phyloP scores from a whole-genome alignment of 2,797 vertebrate genomes.

The Sebastes baramenuke region DNA sequence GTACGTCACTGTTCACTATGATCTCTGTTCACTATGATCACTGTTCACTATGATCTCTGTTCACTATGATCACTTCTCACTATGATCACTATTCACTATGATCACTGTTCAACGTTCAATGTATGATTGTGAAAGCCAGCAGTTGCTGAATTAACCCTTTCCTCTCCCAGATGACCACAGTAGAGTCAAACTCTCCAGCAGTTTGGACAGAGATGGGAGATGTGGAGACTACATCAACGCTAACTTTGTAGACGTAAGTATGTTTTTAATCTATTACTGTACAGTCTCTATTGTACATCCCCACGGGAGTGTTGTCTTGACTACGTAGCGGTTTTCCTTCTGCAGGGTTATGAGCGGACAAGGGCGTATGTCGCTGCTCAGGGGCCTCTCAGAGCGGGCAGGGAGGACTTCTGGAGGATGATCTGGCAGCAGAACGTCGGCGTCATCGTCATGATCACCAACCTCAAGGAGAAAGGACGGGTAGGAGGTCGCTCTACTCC shows the following conservation, averaged over 20 bases:
- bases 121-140: background rate
- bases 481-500: constrained; percentile 72
- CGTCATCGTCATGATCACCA: constrained; percentile 97
- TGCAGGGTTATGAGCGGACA: constrained; percentile 91
- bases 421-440: constrained; percentile 96
- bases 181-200: constrained; percentile 91
- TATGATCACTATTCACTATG: background rate
- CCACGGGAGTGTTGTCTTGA: rapidly evolving
- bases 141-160: background rate
- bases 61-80: background rate
- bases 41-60: background rate
- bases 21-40: background rate
- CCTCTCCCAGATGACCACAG: constrained; percentile 91
- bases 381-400: constrained; percentile 91
- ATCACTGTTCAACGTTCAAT: background rate
- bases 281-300: background rate
- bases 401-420: constrained; percentile 99
- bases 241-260: constrained; percentile 95
- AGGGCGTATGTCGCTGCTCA: constrained; percentile 96
- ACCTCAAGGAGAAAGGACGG: constrained; percentile 96
- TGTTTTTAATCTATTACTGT: background rate
- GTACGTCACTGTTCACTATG: constrained; percentile 71
- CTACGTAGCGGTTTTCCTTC: background rate
- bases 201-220: constrained; percentile 89
- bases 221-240: constrained; percentile 96